A percentile compares a stretch with the other conserved stretches of the same genome.
phyloP scores from a whole-genome alignment of 2,797 vertebrate species.

The Gila robusta region DNA sequence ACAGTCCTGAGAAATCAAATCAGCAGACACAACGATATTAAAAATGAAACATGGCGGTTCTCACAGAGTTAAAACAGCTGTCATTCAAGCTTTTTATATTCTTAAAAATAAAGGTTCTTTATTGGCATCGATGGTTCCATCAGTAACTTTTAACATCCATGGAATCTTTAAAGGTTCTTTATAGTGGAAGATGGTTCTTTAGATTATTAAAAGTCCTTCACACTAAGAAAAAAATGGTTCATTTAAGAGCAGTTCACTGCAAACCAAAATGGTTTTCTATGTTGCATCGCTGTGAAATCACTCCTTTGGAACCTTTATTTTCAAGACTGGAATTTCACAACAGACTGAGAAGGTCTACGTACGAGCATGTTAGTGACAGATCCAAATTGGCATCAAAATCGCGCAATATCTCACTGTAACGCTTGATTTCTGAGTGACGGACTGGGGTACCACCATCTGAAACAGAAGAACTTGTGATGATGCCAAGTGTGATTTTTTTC shows the following conservation, averaged over 20 bases:
- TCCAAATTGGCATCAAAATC: constrained; percentile 89
- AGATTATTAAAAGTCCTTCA: not conserved
- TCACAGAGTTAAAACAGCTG: not conserved
- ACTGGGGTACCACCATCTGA: constrained; percentile 69
- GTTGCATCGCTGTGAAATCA: not conserved
- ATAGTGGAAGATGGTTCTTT: not conserved
- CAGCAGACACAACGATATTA: constrained; percentile 41
- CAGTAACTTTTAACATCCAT: not conserved
- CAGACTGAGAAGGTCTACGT: constrained; percentile 67
- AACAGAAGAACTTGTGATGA: constrained; percentile 45
- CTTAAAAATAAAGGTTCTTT: constrained; percentile 13
- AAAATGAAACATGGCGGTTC: constrained; percentile 9
- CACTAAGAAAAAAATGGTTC: not conserved
- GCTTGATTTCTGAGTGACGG: constrained; percentile 75
- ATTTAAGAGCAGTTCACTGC: not conserved
- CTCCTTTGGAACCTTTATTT: not conserved
- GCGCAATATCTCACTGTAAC: constrained; percentile 93
- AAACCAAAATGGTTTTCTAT: not conserved
- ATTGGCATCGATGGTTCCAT: not conserved
- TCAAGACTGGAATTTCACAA: not conserved
- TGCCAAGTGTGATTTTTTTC: not conserved
- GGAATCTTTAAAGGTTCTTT: not conserved
- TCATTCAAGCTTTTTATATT: not conserved
- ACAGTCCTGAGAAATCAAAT: constrained; percentile 66
- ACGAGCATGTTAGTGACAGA: constrained; percentile 83